A percentile compares a stretch with the other conserved stretches of the same genome.
phyloP scores from a whole-genome alignment of 2,797 vertebrate species.

The Nyctalus aviator region DNA sequence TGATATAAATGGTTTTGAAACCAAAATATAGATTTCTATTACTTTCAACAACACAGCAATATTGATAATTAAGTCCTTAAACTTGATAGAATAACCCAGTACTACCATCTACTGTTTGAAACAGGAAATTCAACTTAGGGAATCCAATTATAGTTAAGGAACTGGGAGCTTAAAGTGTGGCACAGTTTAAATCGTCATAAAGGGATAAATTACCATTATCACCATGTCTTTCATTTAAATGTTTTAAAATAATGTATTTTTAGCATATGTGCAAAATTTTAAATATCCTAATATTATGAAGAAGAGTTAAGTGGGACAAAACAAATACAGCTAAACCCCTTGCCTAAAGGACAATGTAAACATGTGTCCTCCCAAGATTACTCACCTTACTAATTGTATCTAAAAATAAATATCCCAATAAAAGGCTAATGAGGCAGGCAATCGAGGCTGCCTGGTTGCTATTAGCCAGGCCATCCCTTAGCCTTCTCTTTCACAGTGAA shows the following conservation, averaged over 20 bases:
- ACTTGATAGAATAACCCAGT: constrained; percentile 63
- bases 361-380: too few species aligned
- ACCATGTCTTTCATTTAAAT: constrained; percentile 84
- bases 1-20: background rate
- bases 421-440: too few species aligned
- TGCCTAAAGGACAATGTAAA: too few species aligned
- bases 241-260: constrained; percentile 85
- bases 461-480: too few species aligned
- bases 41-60: background rate
- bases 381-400: too few species aligned
- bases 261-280: constrained; percentile 65
- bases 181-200: constrained; percentile 82
- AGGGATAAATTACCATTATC: constrained; percentile 80
- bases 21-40: background rate
- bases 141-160: background rate
- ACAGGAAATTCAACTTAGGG: constrained; percentile 68
- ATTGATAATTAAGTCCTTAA: constrained; percentile 60
- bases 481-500: too few species aligned
- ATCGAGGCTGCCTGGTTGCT: too few species aligned
- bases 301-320: background rate
- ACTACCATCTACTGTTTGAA: constrained; percentile 86
- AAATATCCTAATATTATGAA: background rate
- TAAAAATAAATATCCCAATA: too few species aligned
- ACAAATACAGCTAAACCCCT: background rate
- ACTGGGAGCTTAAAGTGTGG: background rate